Percentiles rank a stretch among this genome's conserved stretches.
phyloP scores from a whole-genome alignment of 2,888 invertebrate species.

The Orchesellides sinensis region DNA sequence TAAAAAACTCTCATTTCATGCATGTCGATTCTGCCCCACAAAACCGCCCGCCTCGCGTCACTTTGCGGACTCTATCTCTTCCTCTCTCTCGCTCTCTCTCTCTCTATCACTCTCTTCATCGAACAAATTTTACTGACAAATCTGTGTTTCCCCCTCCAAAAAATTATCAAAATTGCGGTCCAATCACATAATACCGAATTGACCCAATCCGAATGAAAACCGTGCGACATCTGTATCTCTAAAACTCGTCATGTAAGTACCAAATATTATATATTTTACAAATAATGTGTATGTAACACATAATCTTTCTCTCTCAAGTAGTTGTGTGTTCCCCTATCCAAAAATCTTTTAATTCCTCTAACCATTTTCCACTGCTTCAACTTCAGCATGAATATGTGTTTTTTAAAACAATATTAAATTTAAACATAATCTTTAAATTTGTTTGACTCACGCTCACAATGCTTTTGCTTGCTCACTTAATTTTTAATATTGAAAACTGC shows the following conservation, averaged over 20 bases:
- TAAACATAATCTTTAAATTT: neutral
- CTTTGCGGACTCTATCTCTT: constrained; percentile 56
- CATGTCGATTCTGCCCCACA: constrained; percentile 72
- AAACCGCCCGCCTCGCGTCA: constrained; percentile 62
- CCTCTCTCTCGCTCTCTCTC: constrained; percentile 57
- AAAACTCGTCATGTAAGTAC: constrained; percentile 65
- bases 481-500: neutral
- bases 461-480: constrained; percentile 3
- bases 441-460: neutral
- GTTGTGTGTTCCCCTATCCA: constrained; percentile 11
- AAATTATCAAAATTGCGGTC: constrained; percentile 23
- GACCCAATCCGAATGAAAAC: constrained; percentile 63
- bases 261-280: constrained; percentile 39
- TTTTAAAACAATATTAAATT: neutral
- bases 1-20: constrained; percentile 65
- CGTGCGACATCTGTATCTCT: constrained; percentile 58
- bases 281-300: constrained; percentile 35
- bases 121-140: constrained; percentile 64
- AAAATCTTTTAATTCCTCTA: neutral
- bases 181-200: constrained; percentile 59
- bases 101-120: constrained; percentile 28
- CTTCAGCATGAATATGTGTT: neutral
- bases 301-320: constrained; percentile 10
- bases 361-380: neutral
- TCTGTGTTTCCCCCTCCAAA: constrained; percentile 46